These are phyloP conservation scores for Dolichotis patagonum DNA, from an alignment of 2,113 vertebrate species.

Conservation along the genomic window DNA sequence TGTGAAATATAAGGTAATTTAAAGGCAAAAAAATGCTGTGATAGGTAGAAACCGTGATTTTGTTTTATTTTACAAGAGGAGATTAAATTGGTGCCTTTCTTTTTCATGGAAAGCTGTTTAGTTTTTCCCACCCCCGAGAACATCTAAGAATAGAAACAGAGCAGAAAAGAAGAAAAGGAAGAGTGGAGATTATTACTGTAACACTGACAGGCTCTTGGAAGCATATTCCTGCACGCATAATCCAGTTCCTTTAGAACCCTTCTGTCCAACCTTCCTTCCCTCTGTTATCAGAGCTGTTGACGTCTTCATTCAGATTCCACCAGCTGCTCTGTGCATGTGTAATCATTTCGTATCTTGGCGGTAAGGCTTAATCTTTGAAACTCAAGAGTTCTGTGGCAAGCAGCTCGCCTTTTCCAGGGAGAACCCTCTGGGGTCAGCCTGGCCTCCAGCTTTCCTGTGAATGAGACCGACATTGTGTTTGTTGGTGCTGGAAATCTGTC, in stretches of 20 bases:
- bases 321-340: background rate
- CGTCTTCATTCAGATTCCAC: background rate
- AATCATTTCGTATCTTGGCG: background rate
- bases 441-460: background rate
- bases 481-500: background rate
- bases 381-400: background rate
- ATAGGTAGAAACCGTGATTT: background rate
- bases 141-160: background rate
- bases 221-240: fast-evolving
- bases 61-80: background rate
- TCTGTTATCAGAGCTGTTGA: background rate
- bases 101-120: background rate
- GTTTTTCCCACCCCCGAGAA: background rate
- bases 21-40: background rate
- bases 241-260: background rate
- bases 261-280: background rate
- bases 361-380: background rate
- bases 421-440: background rate
- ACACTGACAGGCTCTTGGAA: background rate
- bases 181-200: background rate
- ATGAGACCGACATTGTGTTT: background rate
- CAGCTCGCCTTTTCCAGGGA: background rate
- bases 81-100: background rate
- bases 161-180: background rate
- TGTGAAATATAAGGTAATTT: background rate